Base-by-base conservation (phyloP, 2,797 vertebrate species). In the Scleropages formosus region DNA sequence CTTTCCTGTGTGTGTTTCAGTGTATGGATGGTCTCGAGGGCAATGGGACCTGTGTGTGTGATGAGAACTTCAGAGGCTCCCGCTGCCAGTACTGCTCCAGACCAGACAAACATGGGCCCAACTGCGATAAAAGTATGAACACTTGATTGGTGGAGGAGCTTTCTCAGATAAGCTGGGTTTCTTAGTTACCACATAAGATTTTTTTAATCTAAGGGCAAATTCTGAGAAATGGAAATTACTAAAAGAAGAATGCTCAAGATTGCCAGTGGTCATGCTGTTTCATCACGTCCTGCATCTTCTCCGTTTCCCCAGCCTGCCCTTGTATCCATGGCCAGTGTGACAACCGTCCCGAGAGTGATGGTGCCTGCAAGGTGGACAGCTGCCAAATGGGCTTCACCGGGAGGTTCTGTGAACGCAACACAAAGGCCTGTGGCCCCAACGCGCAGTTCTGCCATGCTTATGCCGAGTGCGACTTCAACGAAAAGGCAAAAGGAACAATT, bases 21-120 rank as follows among this genome's bases (percentile, higher is more conserved):
- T 99, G 96, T 26, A 27, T 79, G 8, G 96, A 97, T 0, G 93
- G 95, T 0, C 80, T 95, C 0, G 10, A 62, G 1, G 95, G 95
- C 77, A 96, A 94, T 0, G 97, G 97, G 0, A 92, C 90, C 0
- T 99, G 97, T 62, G 0, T 87, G 47, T 99, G 97, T 80, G 78
- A 90, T 12, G 56, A 80, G 0, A 91, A 88, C 68, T 98, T 95
- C 84, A 84, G 82, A 13, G 97, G 97, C 7, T 95, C 91, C 0
- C 89, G 7, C 0, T 98, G 97, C 79, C 95, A 96, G 70, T 93
- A 93, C 83, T 99, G 97, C 83, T 84, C 89, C 0, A 83, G 92
- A 31, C 77, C 88, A 39, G 81, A 86, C 67, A 94, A 89, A 84
- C 93, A 91, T 0, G 97, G 97, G 59, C 90, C 90, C 15, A 87